Base-by-base conservation (phyloP, 2,797 vertebrate genomes). In the Rhynchotus rufescens region DNA sequence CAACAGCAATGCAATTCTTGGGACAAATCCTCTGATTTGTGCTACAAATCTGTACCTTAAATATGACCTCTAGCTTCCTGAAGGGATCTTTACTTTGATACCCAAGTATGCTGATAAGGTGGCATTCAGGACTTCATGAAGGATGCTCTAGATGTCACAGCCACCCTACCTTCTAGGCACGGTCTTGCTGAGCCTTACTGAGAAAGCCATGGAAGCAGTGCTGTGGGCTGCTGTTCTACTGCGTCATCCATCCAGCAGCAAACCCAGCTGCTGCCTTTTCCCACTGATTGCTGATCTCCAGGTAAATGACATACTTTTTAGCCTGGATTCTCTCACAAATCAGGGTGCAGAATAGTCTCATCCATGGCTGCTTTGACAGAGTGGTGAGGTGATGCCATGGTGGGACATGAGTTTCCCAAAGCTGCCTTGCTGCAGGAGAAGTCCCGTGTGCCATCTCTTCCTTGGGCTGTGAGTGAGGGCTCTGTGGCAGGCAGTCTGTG, bases 221-320 rank as follows among this genome's bases (percentile, higher is more conserved):
- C 7, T 38, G 73, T 0, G 0, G 30, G 19, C 3, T 65, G n/a
- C 20, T 36, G 22, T n/a, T 86, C 36, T 10, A 23, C 20, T 17
- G 83, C 47, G 40, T 38, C 38, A 16, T 22, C 7, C 14, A 57
- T 45, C 61, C 51, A 52, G 10, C 74, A 80, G 56, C 75, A 86
- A 44, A 57, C 26, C 8, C 23, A 10, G 30, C 16, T 80, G 42
- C 23, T 65, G 49, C 62, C 34, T 85, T 32, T 73, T 68, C 34
- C 49, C 64, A 64, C 26, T 5, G 67, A 2, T 34, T 79, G 26
- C 28, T 72, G 20, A 6, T 22, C 12, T 66, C 7, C 60, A 36
- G 57, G 75, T 64, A 67, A 67, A 30, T 4, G 15, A 1, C 8
- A 72, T 15, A 2, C 42, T 77, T 80, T 30, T 52, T 26, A 47